Evolutionary conservation across 1,140 invertebrate species (phyloP).

Genomic region (Lordiphosa collinella): DNA sequence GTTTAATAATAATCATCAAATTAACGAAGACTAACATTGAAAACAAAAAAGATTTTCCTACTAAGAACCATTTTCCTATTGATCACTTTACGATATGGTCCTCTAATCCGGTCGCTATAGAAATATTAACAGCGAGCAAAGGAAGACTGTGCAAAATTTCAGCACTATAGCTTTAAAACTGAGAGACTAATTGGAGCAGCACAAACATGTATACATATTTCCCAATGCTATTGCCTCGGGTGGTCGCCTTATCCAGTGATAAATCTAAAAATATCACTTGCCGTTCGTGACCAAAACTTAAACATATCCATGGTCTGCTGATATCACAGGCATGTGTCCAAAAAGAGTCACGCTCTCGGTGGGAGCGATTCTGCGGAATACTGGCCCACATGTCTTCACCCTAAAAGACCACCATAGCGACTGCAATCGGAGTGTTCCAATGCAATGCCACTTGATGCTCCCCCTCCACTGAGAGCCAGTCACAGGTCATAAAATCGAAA

Average conservation of each 20-base stretch:
- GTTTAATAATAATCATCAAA: too few species aligned
- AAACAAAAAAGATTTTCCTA: too few species aligned
- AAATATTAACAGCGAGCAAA: too few species aligned
- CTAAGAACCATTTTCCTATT: too few species aligned
- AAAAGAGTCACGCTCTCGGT: constrained; percentile 49
- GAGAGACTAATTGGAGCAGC: background rate
- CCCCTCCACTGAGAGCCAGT: background rate
- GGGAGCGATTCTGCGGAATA: constrained; percentile 30
- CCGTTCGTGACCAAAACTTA: constrained; percentile 51
- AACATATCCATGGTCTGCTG: constrained; percentile 15
- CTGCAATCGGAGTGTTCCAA: constrained; percentile 7
- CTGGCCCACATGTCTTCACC: constrained; percentile 19
- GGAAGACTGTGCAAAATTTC: too few species aligned
- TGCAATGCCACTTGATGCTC: background rate
- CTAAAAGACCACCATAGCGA: background rate
- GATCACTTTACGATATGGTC: too few species aligned
- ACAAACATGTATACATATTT: background rate
- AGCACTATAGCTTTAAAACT: too few species aligned
- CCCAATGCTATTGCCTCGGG: background rate
- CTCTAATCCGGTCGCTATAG: too few species aligned
- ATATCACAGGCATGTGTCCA: constrained; percentile 39
- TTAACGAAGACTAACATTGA: too few species aligned
- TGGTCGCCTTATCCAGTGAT: constrained; percentile 26
- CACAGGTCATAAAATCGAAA: constrained; percentile 54
- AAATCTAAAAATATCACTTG: constrained; percentile 44